Percentiles rank a stretch among this genome's conserved stretches.
phyloP scores from a whole-genome alignment of 2,888 invertebrate species.

The Caenorhabditis sp. region DNA sequence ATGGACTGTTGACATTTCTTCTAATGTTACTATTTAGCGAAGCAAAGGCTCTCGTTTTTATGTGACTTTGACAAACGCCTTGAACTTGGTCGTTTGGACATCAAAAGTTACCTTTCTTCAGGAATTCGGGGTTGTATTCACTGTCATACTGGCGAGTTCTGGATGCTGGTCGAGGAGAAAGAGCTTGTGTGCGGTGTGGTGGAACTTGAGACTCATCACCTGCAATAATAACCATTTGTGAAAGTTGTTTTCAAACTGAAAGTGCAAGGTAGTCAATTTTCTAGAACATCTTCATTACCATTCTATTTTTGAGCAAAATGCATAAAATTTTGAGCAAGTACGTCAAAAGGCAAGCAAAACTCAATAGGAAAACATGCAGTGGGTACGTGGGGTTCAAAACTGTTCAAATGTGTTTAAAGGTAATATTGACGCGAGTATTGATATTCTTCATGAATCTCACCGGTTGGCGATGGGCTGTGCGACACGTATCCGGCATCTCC shows the following conservation, averaged over 20 bases:
- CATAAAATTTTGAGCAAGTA: slow-evolving; percentile 51
- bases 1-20: slow-evolving; percentile 65
- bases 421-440: slow-evolving; percentile 48
- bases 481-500: slow-evolving; percentile 74
- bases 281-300: slow-evolving; percentile 55
- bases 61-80: slow-evolving; percentile 20
- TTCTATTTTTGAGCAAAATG: slow-evolving; percentile 47
- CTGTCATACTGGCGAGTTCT: slow-evolving; percentile 68
- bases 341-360: slow-evolving; percentile 57
- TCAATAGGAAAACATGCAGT: slow-evolving; percentile 37
- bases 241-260: background rate
- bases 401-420: slow-evolving; percentile 20
- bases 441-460: slow-evolving; percentile 64
- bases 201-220: slow-evolving; percentile 59
- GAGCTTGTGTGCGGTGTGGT: slow-evolving; percentile 74
- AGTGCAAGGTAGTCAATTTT: background rate
- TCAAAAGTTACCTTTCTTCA: slow-evolving; percentile 52
- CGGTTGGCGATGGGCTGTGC: slow-evolving; percentile 71
- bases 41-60: slow-evolving; percentile 33
- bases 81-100: background rate
- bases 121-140: slow-evolving; percentile 65
- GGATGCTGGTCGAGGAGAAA: slow-evolving; percentile 72
- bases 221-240: slow-evolving; percentile 27
- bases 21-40: slow-evolving; percentile 64
- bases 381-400: background rate